A percentile compares a stretch with the other conserved stretches of the same genome.
phyloP scores from a whole-genome alignment of 2,113 vertebrate genomes.

The Podarcis muralis region DNA sequence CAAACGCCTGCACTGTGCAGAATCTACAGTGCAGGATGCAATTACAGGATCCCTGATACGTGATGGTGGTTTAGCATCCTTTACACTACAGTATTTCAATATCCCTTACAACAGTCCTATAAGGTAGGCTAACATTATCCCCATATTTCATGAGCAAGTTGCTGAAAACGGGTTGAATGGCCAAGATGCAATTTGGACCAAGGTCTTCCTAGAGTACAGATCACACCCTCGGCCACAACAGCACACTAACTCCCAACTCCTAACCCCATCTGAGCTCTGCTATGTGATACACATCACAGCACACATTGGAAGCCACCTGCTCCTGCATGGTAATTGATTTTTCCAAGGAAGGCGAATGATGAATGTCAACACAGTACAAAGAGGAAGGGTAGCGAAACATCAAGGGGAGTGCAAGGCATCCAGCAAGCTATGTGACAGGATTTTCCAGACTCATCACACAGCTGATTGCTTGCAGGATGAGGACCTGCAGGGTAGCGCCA shows the following conservation, averaged over 20 bases:
- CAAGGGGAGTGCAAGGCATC: neutral
- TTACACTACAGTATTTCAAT: neutral
- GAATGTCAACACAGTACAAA: constrained; percentile 9
- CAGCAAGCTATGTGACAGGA: neutral
- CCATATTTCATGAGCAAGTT: neutral
- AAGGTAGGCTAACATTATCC: neutral
- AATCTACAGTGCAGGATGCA: too few species aligned
- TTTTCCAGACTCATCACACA: neutral
- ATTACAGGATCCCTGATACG: too few species aligned
- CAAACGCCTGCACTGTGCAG: too few species aligned
- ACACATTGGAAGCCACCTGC: constrained; percentile 21
- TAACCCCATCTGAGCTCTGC: neutral
- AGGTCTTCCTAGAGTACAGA: neutral
- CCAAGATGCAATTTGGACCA: neutral
- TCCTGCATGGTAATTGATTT: constrained; percentile 15
- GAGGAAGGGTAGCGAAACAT: neutral
- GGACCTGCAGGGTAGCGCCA: neutral
- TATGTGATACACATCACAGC: neutral
- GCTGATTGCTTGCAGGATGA: neutral
- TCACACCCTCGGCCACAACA: neutral
- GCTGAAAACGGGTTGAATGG: neutral
- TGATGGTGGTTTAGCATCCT: too few species aligned
- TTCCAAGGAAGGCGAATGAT: constrained; percentile 16
- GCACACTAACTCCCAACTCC: neutral
- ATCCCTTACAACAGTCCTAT: neutral